phyloP scores from a whole-genome alignment of 2,113 vertebrate genomes.

The Scomber colias region DNA sequence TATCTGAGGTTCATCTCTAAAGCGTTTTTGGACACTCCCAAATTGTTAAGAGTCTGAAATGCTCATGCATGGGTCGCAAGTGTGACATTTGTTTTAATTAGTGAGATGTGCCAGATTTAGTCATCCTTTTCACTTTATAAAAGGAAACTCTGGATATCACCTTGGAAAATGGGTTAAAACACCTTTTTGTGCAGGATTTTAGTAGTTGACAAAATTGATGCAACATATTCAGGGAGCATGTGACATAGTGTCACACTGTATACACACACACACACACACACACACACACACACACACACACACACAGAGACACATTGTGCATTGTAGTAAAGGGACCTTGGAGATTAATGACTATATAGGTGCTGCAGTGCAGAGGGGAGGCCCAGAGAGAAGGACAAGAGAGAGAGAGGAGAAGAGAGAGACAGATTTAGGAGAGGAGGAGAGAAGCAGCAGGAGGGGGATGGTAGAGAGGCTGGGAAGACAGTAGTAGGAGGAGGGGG shows the following conservation, averaged over 20 bases:
- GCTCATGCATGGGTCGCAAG: too few relatives aligned
- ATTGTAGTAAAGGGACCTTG: constrained; percentile 33
- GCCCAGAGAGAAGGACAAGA: constrained; percentile 10
- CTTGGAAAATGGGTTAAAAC: too few relatives aligned
- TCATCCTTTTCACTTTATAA: too few relatives aligned
- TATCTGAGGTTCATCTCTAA: too few relatives aligned
- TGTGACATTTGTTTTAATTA: too few relatives aligned
- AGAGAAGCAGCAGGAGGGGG: constrained; percentile 22
- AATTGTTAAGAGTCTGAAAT: too few relatives aligned
- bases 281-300: not conserved
- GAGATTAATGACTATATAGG: constrained; percentile 57
- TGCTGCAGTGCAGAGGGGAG: constrained; percentile 61
- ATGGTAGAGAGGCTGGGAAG: not conserved
- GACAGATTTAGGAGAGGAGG: constrained; percentile 45
- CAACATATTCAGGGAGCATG: not conserved
- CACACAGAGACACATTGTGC: constrained; percentile 12
- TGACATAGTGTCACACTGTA: constrained; percentile 3
- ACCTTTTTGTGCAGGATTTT: not conserved
- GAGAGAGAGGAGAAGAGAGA: constrained; percentile 7
- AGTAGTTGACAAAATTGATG: not conserved
- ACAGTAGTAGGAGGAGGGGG: not conserved
- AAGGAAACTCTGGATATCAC: not conserved
- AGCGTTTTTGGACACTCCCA: too few relatives aligned
- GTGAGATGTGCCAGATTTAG: too few relatives aligned
- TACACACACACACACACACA: not conserved